Conservation (phyloP, 2,113 vertebrate species). For the Tangachromis dhanisi region DNA sequence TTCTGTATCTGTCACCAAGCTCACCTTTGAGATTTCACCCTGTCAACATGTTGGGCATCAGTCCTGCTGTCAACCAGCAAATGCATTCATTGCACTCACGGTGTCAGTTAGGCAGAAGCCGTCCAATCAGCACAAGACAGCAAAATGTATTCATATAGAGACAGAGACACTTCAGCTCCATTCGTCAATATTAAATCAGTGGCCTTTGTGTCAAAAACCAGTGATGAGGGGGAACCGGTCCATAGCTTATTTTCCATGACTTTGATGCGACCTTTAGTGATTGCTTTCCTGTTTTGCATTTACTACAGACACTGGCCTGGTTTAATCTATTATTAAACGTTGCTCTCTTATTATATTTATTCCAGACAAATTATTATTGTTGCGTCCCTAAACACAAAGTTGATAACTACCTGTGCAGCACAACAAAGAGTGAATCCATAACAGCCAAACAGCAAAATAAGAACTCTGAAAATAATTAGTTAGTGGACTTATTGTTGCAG, state of each 20-base stretch:
- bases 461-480: background rate
- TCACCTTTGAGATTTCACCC: background rate
- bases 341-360: background rate
- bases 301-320: background rate
- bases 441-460: background rate
- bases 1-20: background rate
- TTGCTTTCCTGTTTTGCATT: background rate
- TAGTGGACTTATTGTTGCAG: background rate
- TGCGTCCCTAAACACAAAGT: background rate
- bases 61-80: background rate
- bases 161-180: background rate
- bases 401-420: background rate
- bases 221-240: background rate
- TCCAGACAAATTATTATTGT: background rate
- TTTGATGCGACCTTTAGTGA: background rate
- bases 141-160: accelerated
- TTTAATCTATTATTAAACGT: conserved; percentile 23
- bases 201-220: background rate
- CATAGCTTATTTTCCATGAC: accelerated
- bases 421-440: background rate
- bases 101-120: background rate
- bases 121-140: background rate
- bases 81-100: background rate
- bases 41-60: background rate
- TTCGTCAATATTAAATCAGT: background rate